Conservation (phyloP, 2,113 vertebrate species). For the Agapornis roseicollis region DNA sequence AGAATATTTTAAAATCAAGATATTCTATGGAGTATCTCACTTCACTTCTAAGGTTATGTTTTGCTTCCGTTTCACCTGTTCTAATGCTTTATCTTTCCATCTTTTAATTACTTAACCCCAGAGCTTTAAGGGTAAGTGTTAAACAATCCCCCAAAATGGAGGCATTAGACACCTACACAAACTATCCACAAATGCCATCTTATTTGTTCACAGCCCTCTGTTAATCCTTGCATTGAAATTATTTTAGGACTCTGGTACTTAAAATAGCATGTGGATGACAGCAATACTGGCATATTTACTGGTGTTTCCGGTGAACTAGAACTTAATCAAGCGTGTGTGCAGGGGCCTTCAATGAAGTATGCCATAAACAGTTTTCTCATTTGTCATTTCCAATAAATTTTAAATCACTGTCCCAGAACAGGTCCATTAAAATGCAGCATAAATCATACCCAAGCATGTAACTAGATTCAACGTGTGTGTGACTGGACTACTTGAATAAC, state of each 20-base stretch:
- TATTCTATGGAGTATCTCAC: not conserved
- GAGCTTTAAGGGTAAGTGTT: not conserved
- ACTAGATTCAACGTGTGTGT: not conserved
- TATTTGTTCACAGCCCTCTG: not conserved
- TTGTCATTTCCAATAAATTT: not conserved
- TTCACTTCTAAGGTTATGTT: not conserved
- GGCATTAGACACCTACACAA: not conserved
- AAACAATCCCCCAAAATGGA: not conserved
- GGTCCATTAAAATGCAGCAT: not conserved
- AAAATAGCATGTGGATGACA: not conserved
- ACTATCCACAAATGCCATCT: not conserved
- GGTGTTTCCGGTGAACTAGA: not conserved
- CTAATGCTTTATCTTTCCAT: not conserved
- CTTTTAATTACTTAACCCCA: not conserved
- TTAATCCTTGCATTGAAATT: not conserved
- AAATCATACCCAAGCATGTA: not conserved
- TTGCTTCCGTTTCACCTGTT: not conserved
- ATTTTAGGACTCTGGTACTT: not conserved
- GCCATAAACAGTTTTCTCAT: not conserved
- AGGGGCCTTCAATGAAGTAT: not conserved
- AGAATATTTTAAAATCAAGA: not conserved
- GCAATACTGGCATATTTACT: not conserved
- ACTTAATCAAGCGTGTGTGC: not conserved
- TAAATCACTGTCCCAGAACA: conserved; percentile 3
- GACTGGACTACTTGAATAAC: not conserved